A percentile compares a stretch with the other conserved stretches of the same genome.
Conservation (phyloP, 2,113 vertebrate species). For the Chaetura pelagica region DNA sequence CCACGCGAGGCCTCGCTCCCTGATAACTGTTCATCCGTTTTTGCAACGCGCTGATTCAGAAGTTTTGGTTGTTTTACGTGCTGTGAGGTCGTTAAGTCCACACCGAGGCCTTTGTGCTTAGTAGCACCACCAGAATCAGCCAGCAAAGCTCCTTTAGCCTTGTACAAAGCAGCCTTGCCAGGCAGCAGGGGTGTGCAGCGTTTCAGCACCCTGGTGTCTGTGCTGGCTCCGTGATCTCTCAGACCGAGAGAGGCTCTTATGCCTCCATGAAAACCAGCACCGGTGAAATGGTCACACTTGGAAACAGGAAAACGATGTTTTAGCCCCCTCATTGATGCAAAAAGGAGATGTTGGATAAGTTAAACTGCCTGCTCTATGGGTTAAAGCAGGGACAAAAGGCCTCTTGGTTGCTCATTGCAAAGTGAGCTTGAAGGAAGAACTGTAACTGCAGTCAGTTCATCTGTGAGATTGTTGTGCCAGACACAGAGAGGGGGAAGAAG, state of each 20-base stretch:
- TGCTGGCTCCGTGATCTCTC: accelerated
- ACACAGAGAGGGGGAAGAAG: background rate
- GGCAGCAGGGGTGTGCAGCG: background rate
- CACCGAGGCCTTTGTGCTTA: background rate
- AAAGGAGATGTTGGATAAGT: background rate
- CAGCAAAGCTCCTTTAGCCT: background rate
- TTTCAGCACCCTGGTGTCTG: accelerated
- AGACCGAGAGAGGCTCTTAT: accelerated
- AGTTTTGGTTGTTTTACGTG: accelerated
- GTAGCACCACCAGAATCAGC: accelerated
- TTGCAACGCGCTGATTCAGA: accelerated
- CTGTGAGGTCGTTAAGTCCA: accelerated
- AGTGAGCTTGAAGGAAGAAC: background rate
- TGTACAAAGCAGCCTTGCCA: accelerated
- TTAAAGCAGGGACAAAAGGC: background rate
- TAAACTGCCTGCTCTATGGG: too few relatives aligned
- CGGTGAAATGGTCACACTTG: accelerated
- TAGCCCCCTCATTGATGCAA: accelerated
- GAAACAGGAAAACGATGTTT: background rate
- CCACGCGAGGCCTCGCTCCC: background rate
- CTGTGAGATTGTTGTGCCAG: accelerated
- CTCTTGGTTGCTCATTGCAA: accelerated
- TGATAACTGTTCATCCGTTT: accelerated
- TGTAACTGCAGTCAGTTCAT: background rate
- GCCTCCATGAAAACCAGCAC: too few relatives aligned